Evolutionary conservation across 2,797 vertebrate species (phyloP).

Genomic region (Cossypha caffra): DNA sequence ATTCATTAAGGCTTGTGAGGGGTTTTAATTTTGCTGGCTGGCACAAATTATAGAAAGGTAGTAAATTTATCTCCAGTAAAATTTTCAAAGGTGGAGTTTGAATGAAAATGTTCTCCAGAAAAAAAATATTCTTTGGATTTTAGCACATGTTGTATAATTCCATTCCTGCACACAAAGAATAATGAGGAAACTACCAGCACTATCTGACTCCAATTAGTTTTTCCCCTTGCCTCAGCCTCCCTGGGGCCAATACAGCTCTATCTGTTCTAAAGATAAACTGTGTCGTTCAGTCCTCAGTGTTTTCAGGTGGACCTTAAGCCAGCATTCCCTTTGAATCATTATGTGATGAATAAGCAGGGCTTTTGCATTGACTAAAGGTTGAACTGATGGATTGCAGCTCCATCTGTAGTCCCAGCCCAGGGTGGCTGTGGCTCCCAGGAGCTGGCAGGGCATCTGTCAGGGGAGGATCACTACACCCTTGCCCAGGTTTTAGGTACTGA

Average conservation of each 20-base stretch:
- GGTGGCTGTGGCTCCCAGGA: not conserved
- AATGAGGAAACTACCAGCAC: not conserved
- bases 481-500: not conserved
- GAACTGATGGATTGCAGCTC: not conserved
- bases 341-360: not conserved
- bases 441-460: not conserved
- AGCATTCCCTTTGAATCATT: not conserved
- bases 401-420: not conserved
- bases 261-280: not conserved
- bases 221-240: not conserved
- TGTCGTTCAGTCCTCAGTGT: not conserved
- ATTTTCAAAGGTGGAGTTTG: not conserved
- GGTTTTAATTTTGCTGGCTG: not conserved
- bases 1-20: slow-evolving; percentile 21
- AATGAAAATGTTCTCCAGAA: not conserved
- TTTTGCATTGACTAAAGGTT: not conserved
- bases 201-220: not conserved
- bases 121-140: not conserved
- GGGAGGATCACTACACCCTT: not conserved
- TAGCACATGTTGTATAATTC: not conserved
- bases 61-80: not conserved
- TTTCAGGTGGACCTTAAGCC: not conserved
- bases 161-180: not conserved
- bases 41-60: not conserved
- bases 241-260: not conserved